phyloP scores from a whole-genome alignment of 1,140 invertebrate genomes.

The Mercenaria mercenaria region DNA sequence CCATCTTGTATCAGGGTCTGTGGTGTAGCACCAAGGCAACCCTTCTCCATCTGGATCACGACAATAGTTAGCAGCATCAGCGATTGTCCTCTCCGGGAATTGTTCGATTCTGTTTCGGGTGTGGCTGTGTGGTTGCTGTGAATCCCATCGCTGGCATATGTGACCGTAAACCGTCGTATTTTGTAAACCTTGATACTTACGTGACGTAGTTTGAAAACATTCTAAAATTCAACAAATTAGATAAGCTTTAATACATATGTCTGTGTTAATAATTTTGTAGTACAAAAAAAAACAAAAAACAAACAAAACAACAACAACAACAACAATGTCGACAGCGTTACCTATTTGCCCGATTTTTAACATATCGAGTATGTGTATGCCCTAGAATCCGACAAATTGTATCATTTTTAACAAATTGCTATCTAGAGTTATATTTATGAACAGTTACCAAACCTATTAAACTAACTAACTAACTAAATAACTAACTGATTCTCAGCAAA shows the following conservation, averaged over 20 bases:
- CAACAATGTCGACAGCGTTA: background rate
- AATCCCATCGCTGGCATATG: constrained; percentile 37
- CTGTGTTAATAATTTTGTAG: background rate
- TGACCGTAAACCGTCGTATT: background rate
- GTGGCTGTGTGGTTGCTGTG: constrained; percentile 26
- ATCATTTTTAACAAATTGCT: no score
- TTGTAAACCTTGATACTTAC: background rate
- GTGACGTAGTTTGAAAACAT: background rate
- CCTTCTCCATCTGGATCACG: constrained; percentile 20
- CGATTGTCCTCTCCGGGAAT: constrained; percentile 31
- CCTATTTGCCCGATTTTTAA: no score
- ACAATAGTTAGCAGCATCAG: constrained; percentile 41
- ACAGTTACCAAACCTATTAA: no score
- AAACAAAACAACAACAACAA: background rate
- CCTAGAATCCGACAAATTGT: background rate
- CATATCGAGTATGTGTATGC: no score
- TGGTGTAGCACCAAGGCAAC: constrained; percentile 48
- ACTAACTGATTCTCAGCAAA: no score
- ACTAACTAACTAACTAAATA: no score
- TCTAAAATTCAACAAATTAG: background rate
- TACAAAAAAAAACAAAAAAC: background rate
- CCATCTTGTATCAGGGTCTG: constrained; percentile 7
- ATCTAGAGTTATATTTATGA: no score
- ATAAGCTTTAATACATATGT: background rate
- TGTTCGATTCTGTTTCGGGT: background rate